Evolutionary conservation across 1,140 invertebrate genomes (phyloP).

Genomic region (Reticulitermes speratus): DNA sequence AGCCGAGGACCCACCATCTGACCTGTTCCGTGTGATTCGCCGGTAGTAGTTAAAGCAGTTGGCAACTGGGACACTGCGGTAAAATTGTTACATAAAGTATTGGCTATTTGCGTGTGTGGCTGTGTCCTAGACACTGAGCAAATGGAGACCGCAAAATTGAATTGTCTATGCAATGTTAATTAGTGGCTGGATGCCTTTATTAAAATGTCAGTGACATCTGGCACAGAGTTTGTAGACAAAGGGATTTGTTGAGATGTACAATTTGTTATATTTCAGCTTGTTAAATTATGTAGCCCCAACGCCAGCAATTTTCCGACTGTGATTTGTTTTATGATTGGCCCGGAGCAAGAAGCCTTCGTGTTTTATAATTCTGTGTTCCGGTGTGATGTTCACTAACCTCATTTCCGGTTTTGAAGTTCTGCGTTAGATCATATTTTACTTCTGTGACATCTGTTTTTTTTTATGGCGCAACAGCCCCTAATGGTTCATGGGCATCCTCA

Average conservation of each 20-base stretch:
- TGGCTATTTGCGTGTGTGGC: not conserved
- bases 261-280: not conserved
- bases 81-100: not conserved
- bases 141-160: not conserved
- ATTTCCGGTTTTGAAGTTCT: no score
- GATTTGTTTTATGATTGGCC: not conserved
- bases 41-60: no score
- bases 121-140: not conserved
- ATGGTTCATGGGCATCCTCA: no score
- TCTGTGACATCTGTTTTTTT: no score
- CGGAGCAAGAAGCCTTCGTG: not conserved
- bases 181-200: not conserved
- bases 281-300: not conserved
- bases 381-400: no score
- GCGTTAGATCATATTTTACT: no score
- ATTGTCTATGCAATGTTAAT: not conserved
- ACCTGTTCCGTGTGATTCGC: no score
- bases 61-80: not conserved
- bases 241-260: not conserved
- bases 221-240: not conserved
- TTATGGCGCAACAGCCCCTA: no score
- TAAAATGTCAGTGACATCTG: slow-evolving; percentile 13
- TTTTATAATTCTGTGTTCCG: no score
- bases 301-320: not conserved
- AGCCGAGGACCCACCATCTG: no score